Base-by-base conservation (phyloP, 1,140 invertebrate genomes). In the Pogonognathellus flavescens region DNA sequence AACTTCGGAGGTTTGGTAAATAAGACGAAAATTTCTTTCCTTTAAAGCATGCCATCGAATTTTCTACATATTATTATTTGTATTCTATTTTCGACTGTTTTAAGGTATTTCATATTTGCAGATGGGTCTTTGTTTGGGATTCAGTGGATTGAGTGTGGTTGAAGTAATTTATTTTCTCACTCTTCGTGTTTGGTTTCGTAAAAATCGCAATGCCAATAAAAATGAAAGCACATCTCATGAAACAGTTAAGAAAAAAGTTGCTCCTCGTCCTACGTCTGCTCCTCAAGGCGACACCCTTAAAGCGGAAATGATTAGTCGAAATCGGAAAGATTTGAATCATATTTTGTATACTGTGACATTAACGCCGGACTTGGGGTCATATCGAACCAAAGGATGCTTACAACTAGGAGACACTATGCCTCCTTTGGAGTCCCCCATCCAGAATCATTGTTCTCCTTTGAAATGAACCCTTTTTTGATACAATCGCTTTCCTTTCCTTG, bases 121-220 rank as follows among this genome's bases (percentile, higher is more conserved):
- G 20, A 90, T 96, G 7, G 95, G 95, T 7, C 91, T 96, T 1
- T 96, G 95, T 89, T 92, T 96, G 91, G 95, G 95, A 9, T 96
- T 96, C 89, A 96, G 95, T 89, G 93, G 95, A 88, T 92, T 96
- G 87, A 96, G 95, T 86, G 90, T 93, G 0, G 92, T 95, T n/a
- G 95, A 96, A 91, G 92, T 95, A 4, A 41, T 95, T 1, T 96
- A 95, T 90, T 95, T 94, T 89, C 83, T 93, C 41, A 93, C 93
- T 0, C 89, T 95, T 13, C 91, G 93, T 9, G 62, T 80, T 0
- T 86, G 80, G 59, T 86, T 66, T 66, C 62, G 22, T 31, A 25
- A 25, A 20, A 14, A 25, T 6, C 22, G 25, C 62, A 66, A 31
- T 25, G 25, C 5, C 20, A 66, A 66, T 60, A 60, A 60, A 11